These are phyloP conservation scores for Sylvietta virens DNA, from an alignment of 2,113 vertebrate genomes.

Conservation along the genomic window DNA sequence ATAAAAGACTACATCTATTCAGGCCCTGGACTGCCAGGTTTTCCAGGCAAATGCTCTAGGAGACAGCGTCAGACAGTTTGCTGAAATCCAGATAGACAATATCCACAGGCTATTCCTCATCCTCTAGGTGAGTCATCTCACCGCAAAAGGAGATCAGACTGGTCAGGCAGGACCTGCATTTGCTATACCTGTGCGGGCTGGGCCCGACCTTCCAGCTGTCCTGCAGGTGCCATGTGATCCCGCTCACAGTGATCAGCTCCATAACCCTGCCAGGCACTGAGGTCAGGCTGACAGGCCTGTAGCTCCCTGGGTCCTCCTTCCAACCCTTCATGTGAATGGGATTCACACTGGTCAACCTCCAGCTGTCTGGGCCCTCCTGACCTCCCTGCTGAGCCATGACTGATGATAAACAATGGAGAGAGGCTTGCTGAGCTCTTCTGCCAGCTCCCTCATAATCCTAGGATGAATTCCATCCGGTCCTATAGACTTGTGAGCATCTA, in stretches of 20 bases:
- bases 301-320: neutral
- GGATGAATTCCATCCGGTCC: neutral
- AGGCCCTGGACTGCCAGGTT: neutral
- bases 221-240: too few relatives aligned
- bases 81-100: neutral
- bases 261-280: neutral
- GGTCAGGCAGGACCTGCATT: neutral
- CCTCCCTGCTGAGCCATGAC: neutral
- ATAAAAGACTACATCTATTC: neutral
- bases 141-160: neutral
- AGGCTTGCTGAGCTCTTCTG: neutral
- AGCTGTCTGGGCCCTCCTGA: neutral
- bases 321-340: too few relatives aligned
- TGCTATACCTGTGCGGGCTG: neutral
- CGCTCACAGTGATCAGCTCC: neutral
- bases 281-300: neutral
- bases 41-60: neutral
- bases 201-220: too few relatives aligned
- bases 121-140: neutral
- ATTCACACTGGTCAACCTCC: too few relatives aligned
- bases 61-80: neutral
- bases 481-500: neutral
- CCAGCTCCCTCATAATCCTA: neutral
- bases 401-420: neutral
- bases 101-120: neutral